Evolutionary conservation across 2,797 vertebrate species (phyloP), one percentile per base, ranked within the genome.

Genomic region (Psittacula echo): DNA sequence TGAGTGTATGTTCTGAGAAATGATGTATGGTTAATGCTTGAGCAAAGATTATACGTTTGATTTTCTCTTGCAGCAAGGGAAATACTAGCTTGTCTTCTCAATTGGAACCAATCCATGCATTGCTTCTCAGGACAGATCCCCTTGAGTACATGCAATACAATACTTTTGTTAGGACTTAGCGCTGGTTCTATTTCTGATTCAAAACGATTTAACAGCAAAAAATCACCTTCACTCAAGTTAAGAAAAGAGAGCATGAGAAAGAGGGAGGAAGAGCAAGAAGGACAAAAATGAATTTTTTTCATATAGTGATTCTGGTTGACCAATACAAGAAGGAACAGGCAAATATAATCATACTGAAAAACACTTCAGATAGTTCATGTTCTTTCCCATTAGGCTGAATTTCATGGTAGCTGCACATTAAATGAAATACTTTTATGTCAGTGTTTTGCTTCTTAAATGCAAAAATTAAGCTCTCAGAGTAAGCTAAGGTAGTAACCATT

Each of bases 51-150:
- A 60, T 45, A 47, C 60, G 51, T 90, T 51, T 48, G 41, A 89
- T 94, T 89, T 95, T 30, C 27, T 92, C 44, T 84, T 75, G 60
- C 0, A 13, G 70, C 54, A 92, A 51, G 76, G 51, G 45, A 84
- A 91, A 76, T 70, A 78, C 27, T 70, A 75, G 34, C 42, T 81
- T 92, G 54, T 89, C 93, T 92, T 78, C 68, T 95, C 85, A 93
- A 26, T 30, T 88, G 87, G 89, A 95, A 96, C 66, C 78, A 97
- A 94, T 91, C 87, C 51, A 56, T 32, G 64, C 60, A 11, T 30
- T 87, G 44, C 80, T 86, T 85, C 80, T 84, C 66, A 76, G 76
- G 50, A 70, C 75, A 87, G 66, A 67, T 70, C 94, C 54, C 41
- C 70, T 27, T 42, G 41, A 48, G 88, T 53, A 80, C 39, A 11